phyloP scores from a whole-genome alignment of 2,113 vertebrate genomes.

The Seriola quinqueradiata region DNA sequence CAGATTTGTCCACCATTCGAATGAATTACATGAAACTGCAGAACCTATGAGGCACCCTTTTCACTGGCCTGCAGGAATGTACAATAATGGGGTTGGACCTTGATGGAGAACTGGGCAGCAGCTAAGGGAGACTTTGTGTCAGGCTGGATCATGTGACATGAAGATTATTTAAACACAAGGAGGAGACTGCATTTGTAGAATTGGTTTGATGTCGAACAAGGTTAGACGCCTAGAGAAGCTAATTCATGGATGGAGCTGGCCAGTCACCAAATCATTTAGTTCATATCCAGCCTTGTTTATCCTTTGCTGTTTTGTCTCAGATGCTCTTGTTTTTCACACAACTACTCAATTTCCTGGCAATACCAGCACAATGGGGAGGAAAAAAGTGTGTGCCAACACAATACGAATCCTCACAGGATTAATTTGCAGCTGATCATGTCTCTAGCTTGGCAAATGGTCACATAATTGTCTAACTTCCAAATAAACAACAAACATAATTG shows the following conservation, averaged over 20 bases:
- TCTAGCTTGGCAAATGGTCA: constrained; percentile 64
- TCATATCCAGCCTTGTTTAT: constrained; percentile 55
- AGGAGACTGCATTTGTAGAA: constrained; percentile 31
- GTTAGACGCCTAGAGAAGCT: constrained; percentile 34
- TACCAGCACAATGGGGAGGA: constrained; percentile 38
- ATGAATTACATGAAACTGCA: background rate
- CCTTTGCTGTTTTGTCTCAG: constrained; percentile 48
- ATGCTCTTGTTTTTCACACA: constrained; percentile 57
- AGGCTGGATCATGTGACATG: constrained; percentile 10
- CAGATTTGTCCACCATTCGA: background rate
- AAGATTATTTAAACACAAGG: constrained; percentile 36
- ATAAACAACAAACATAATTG: constrained; percentile 72
- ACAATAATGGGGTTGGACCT: background rate
- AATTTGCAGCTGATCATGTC: constrained; percentile 73
- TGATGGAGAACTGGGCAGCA: background rate
- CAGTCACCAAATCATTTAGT: constrained; percentile 63
- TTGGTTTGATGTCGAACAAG: constrained; percentile 38
- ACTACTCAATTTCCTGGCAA: constrained; percentile 65
- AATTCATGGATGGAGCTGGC: constrained; percentile 55
- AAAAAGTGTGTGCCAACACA: constrained; percentile 56
- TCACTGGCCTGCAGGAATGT: background rate
- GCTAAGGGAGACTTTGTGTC: constrained; percentile 21
- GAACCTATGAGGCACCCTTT: background rate
- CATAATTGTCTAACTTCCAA: constrained; percentile 67
- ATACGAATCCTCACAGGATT: constrained; percentile 71